Percentiles rank a stretch among this genome's conserved stretches.
These are phyloP conservation scores for Alfaro cultratus DNA, from an alignment of 2,797 vertebrate species.

Conservation along the genomic window DNA sequence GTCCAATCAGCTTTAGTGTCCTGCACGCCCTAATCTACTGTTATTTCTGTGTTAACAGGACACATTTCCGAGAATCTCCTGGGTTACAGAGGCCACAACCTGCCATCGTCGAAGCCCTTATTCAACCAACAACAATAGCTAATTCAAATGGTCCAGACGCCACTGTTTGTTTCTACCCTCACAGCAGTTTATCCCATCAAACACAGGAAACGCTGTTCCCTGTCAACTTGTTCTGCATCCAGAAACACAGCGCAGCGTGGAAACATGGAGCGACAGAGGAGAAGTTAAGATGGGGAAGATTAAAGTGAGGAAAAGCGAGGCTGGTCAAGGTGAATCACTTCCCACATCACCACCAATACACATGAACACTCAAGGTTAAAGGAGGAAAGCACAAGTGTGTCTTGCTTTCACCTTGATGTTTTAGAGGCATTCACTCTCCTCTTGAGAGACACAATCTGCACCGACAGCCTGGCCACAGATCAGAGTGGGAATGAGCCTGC, in stretches of 20 bases:
- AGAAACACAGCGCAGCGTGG: neutral
- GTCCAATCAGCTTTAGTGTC: neutral
- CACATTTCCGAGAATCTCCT: constrained; percentile 11
- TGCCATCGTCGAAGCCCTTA: neutral
- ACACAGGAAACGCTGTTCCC: constrained; percentile 30
- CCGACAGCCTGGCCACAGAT: constrained; percentile 55
- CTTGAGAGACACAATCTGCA: constrained; percentile 56
- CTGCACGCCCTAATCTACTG: neutral
- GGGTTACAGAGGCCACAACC: constrained; percentile 5
- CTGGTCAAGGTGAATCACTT: constrained; percentile 45
- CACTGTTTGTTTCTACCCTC: constrained; percentile 48
- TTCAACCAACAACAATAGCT: constrained; percentile 47
- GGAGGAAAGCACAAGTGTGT: constrained; percentile 2
- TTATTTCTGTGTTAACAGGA: constrained; percentile 4
- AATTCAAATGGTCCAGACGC: constrained; percentile 57
- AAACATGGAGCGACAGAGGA: neutral
- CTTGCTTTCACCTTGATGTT: constrained; percentile 78
- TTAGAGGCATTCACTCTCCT: constrained; percentile 77
- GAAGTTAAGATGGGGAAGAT: neutral
- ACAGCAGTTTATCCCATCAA: constrained; percentile 51
- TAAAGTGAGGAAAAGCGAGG: neutral
- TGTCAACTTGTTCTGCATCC: constrained; percentile 11
- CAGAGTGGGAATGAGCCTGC: constrained; percentile 55
- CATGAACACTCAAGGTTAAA: constrained; percentile 36
- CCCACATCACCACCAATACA: constrained; percentile 8